These are phyloP conservation scores for Cantharis flavilabris DNA, from an alignment of 2,888 invertebrate species.

Conservation along the genomic window DNA sequence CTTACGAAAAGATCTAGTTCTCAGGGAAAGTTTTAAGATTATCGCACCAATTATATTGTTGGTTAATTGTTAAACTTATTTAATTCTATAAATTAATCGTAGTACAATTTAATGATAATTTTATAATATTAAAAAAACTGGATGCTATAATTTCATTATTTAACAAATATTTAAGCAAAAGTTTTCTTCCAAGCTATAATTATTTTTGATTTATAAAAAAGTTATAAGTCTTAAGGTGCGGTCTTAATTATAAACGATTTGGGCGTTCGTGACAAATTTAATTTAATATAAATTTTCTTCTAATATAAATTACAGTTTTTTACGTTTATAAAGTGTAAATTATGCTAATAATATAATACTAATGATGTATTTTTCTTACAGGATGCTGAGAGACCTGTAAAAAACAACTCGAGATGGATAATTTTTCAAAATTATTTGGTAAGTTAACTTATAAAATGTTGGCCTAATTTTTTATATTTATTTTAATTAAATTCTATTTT, in stretches of 20 bases:
- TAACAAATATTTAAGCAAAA: neutral
- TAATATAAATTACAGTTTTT: neutral
- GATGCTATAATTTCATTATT: neutral
- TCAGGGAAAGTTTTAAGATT: constrained; percentile 26
- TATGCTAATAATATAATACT: neutral
- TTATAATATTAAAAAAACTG: neutral
- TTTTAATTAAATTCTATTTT: constrained; percentile 1
- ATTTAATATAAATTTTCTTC: neutral
- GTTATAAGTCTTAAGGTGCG: neutral
- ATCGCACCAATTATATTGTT: constrained; percentile 21
- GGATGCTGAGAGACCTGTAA: neutral
- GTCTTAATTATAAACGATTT: neutral
- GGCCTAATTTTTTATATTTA: neutral
- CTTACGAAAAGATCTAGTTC: constrained; percentile 32
- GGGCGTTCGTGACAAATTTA: neutral
- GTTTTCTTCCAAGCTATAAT: neutral
- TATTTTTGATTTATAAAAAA: neutral
- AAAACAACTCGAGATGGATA: neutral
- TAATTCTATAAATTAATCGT: constrained; percentile 17
- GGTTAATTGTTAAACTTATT: constrained; percentile 27
- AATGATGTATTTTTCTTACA: neutral
- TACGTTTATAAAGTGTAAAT: neutral
- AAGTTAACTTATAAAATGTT: neutral
- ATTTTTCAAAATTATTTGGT: constrained; percentile 1
- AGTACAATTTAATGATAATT: neutral